Percentiles rank a stretch among this genome's conserved stretches.
phyloP scores from a whole-genome alignment of 2,888 invertebrate genomes.

The Lasioglossum pauxillum region DNA sequence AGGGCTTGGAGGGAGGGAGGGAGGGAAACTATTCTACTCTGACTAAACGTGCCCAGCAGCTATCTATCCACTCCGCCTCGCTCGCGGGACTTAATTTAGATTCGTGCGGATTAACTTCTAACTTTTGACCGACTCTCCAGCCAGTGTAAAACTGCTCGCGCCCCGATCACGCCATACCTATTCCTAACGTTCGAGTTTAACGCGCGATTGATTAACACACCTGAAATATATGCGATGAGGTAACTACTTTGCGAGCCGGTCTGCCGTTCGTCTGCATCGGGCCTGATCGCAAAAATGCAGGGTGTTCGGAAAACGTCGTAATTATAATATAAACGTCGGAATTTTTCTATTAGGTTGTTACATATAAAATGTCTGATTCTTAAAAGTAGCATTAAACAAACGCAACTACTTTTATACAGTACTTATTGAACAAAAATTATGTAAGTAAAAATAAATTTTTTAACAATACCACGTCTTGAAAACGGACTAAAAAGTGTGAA shows the following conservation, averaged over 20 bases:
- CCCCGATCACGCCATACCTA: constrained; percentile 38
- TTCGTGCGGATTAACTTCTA: constrained; percentile 61
- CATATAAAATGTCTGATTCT: too few relatives aligned
- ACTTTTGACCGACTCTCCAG: constrained; percentile 52
- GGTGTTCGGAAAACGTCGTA: background rate
- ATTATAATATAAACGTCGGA: too few relatives aligned
- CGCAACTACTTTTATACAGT: too few relatives aligned
- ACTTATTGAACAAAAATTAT: too few relatives aligned
- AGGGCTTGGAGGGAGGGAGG: background rate
- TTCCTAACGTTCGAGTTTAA: background rate
- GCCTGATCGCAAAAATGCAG: background rate
- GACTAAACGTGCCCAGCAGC: constrained; percentile 55
- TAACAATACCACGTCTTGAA: too few relatives aligned
- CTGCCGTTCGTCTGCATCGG: background rate
- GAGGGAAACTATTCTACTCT: constrained; percentile 40
- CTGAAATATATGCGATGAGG: constrained; percentile 11
- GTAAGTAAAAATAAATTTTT: too few relatives aligned
- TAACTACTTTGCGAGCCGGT: background rate
- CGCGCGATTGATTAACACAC: constrained; percentile 3
- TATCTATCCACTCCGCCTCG: constrained; percentile 53
- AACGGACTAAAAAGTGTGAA: too few relatives aligned
- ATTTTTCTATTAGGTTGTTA: background rate
- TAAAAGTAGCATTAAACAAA: too few relatives aligned
- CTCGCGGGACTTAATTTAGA: constrained; percentile 61
- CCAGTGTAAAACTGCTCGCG: constrained; percentile 29